A percentile compares a stretch with the other conserved stretches of the same genome.
Evolutionary conservation across 2,113 vertebrate genomes (phyloP).

Genomic region (Rattus norvegicus): DNA sequence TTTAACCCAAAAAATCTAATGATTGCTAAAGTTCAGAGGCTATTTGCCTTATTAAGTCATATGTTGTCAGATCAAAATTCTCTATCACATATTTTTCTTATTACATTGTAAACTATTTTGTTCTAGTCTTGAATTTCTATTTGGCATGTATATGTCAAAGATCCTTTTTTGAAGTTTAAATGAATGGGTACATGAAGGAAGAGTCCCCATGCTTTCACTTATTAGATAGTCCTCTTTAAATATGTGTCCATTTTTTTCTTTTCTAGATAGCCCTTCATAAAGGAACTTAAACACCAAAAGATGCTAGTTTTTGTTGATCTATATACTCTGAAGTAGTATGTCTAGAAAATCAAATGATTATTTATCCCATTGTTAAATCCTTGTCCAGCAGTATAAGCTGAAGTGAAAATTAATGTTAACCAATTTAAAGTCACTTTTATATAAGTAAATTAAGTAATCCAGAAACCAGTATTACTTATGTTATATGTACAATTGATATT

Average conservation of each 20-base stretch:
- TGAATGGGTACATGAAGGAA: neutral
- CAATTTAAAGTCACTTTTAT: constrained; percentile 56
- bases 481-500: constrained; percentile 7
- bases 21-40: constrained; percentile 44
- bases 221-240: constrained; percentile 41
- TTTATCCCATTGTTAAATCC: constrained; percentile 30
- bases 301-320: neutral
- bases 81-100: constrained; percentile 69
- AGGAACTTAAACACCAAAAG: constrained; percentile 24
- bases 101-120: constrained; percentile 64
- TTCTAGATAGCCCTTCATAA: neutral
- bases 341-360: constrained; percentile 46
- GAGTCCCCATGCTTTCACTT: constrained; percentile 20
- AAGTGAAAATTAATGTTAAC: constrained; percentile 59
- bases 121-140: constrained; percentile 62
- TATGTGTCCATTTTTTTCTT: constrained; percentile 46
- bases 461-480: constrained; percentile 46
- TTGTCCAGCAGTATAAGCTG: constrained; percentile 38
- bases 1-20: constrained; percentile 60
- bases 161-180: constrained; percentile 52
- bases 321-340: constrained; percentile 2
- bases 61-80: constrained; percentile 37
- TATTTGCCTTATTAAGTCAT: constrained; percentile 50
- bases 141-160: constrained; percentile 37
- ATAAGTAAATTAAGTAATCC: constrained; percentile 57